These are phyloP conservation scores for Oreochromis grahami DNA, from an alignment of 2,797 vertebrate species.

Conservation along the genomic window DNA sequence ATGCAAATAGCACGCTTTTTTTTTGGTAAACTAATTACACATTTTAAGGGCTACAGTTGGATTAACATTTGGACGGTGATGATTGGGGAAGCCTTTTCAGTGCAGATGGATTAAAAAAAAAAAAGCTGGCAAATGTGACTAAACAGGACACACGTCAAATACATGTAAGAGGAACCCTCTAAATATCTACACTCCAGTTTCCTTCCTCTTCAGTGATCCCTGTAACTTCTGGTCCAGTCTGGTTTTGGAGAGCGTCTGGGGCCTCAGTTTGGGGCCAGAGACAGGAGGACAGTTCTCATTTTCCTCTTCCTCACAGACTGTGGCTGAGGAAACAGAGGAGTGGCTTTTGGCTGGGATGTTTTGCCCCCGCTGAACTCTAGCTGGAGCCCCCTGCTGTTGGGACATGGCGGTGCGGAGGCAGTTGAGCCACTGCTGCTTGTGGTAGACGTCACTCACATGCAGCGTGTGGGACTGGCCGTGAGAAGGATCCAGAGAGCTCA, in stretches of 20 bases:
- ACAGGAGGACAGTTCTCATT: constrained; percentile 71
- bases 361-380: constrained; percentile 55
- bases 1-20: constrained; percentile 15
- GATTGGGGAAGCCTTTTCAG: constrained; percentile 23
- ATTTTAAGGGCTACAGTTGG: not conserved
- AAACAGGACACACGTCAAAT: not conserved
- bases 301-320: constrained; percentile 63
- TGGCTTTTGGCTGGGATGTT: constrained; percentile 43
- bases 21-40: constrained; percentile 51
- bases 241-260: constrained; percentile 66
- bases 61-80: constrained; percentile 49
- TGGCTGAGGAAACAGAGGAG: constrained; percentile 47
- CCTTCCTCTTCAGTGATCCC: constrained; percentile 80
- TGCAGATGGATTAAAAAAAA: constrained; percentile 25
- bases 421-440: constrained; percentile 97
- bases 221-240: constrained; percentile 79
- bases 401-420: constrained; percentile 83
- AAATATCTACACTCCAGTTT: constrained; percentile 83
- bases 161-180: not conserved
- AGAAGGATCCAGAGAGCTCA: constrained; percentile 82
- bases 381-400: constrained; percentile 67
- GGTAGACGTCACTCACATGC: constrained; percentile 92
- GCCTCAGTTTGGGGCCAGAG: constrained; percentile 51
- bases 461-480: constrained; percentile 89
- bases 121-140: not conserved